phyloP scores from a whole-genome alignment of 2,888 invertebrate genomes.

The Zonitis immaculata region DNA sequence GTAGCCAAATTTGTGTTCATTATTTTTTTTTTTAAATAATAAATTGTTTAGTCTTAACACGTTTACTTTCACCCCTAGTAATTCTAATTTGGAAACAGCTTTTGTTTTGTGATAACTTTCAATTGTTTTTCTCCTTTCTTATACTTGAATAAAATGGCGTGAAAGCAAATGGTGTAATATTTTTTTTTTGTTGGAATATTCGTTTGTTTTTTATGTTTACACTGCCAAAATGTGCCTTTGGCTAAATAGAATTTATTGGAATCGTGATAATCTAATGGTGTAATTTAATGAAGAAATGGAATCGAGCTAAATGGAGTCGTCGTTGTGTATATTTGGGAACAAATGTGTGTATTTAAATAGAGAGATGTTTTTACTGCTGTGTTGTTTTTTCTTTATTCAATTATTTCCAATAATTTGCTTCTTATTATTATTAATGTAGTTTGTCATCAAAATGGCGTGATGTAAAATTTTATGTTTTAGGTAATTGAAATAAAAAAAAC shows the following conservation, averaged over 20 bases:
- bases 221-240: conserved; percentile 37
- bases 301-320: conserved; percentile 16
- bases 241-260: conserved; percentile 25
- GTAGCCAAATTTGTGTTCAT: conserved; percentile 22
- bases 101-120: conserved; percentile 1
- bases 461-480: too few relatives aligned
- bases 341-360: conserved; percentile 11
- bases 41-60: conserved; percentile 2
- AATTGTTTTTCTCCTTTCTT: neutral
- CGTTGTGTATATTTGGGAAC: conserved; percentile 27
- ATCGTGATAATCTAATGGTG: conserved; percentile 30
- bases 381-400: too few relatives aligned
- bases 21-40: conserved; percentile 11
- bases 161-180: conserved; percentile 3
- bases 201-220: conserved; percentile 31
- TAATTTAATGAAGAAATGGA: conserved; percentile 24
- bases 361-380: too few relatives aligned
- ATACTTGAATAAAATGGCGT: neutral
- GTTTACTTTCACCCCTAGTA: neutral
- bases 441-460: too few relatives aligned
- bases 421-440: too few relatives aligned
- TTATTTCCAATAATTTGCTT: too few relatives aligned
- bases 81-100: neutral
- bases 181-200: conserved; percentile 10
- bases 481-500: too few relatives aligned